A percentile compares a stretch with the other conserved stretches of the same genome.
Evolutionary conservation across 1,140 invertebrate genomes (phyloP).

Genomic region (Trachymyrmex septentrionalis): DNA sequence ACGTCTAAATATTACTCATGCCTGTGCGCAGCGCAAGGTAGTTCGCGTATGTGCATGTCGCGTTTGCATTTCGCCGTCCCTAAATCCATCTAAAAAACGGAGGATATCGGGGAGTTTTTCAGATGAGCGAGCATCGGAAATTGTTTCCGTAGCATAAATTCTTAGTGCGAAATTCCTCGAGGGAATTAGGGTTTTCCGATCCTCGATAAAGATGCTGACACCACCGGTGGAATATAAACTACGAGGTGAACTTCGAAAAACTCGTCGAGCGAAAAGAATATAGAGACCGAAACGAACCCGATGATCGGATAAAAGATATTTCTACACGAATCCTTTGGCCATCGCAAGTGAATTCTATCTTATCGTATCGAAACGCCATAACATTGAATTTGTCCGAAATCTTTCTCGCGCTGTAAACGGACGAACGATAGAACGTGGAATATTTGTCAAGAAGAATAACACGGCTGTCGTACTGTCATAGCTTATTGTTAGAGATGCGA

Average conservation of each 20-base stretch:
- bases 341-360: constrained; percentile 32
- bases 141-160: constrained; percentile 60
- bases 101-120: constrained; percentile 40
- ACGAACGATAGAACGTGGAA: constrained; percentile 20
- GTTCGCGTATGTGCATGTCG: neutral
- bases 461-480: neutral
- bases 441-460: constrained; percentile 30
- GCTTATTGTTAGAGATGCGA: neutral
- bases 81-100: constrained; percentile 17
- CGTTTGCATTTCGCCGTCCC: neutral
- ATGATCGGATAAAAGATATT: constrained; percentile 56
- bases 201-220: constrained; percentile 59
- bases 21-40: neutral
- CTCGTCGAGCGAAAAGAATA: constrained; percentile 23
- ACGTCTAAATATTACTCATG: neutral
- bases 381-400: constrained; percentile 50
- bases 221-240: constrained; percentile 55
- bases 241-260: constrained; percentile 34
- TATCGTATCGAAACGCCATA: neutral
- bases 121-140: constrained; percentile 56
- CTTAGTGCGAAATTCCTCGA: constrained; percentile 55
- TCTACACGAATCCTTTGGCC: constrained; percentile 16
- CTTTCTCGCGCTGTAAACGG: neutral
- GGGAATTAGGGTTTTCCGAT: constrained; percentile 63
- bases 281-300: constrained; percentile 9